Percentiles rank a stretch among this genome's conserved stretches.
Evolutionary conservation across 2,113 vertebrate genomes (phyloP).

Genomic region (Zeus faber): DNA sequence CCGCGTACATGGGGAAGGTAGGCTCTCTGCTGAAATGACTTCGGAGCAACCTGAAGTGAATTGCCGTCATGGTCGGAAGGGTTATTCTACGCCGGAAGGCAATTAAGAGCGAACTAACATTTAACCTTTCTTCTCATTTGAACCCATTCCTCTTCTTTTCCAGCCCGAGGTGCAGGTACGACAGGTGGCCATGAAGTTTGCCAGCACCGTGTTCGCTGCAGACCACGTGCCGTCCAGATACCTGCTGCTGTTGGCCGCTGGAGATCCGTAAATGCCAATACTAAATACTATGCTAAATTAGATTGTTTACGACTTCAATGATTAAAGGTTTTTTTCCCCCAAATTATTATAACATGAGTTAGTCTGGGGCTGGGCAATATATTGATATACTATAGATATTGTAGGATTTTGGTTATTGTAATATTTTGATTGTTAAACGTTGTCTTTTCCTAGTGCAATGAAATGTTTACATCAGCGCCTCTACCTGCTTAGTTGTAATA

Average conservation of each 20-base stretch:
- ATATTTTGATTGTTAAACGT: no score
- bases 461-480: no score
- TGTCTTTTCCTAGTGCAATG: no score
- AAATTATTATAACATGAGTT: no score
- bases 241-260: constrained; percentile 90
- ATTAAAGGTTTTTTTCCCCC: no score
- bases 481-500: no score
- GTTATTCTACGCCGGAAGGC: neutral
- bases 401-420: no score
- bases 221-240: constrained; percentile 98
- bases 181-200: constrained; percentile 97
- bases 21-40: neutral
- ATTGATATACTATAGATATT: no score
- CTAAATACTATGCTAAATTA: no score
- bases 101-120: no score
- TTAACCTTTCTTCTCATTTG: neutral
- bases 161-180: constrained; percentile 98
- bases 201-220: constrained; percentile 89
- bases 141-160: neutral
- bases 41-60: neutral
- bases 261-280: constrained; percentile 88
- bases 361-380: no score
- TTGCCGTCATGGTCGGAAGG: neutral
- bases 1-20: constrained; percentile 95
- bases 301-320: no score